A percentile compares a stretch with the other conserved stretches of the same genome.
Evolutionary conservation across 2,797 vertebrate species (phyloP).

Genomic region (Podargus strigoides): DNA sequence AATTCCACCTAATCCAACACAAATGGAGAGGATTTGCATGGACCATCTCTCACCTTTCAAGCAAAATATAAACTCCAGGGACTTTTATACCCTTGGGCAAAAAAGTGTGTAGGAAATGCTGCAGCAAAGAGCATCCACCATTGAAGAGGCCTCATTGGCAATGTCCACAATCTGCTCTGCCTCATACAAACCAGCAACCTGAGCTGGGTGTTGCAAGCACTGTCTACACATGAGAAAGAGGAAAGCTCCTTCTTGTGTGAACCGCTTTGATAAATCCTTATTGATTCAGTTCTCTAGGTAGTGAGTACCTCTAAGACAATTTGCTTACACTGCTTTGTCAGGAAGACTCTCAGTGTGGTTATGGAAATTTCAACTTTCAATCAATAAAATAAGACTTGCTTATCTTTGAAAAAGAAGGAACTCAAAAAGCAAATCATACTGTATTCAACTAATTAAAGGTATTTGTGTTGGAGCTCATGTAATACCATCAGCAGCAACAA

Average conservation of each 20-base stretch:
- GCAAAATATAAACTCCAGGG: neutral
- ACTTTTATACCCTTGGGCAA: neutral
- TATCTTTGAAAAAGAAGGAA: neutral
- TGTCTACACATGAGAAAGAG: neutral
- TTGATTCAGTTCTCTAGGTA: neutral
- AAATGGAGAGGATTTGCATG: neutral
- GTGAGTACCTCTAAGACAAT: neutral
- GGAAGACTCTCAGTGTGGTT: neutral
- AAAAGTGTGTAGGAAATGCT: neutral
- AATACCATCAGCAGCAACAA: neutral
- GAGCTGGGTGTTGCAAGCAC: neutral
- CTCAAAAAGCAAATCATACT: neutral
- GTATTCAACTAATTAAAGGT: neutral
- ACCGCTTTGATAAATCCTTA: neutral
- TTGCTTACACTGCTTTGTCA: conserved; percentile 7
- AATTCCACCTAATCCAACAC: neutral
- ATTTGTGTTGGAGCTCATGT: neutral
- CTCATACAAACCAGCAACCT: neutral
- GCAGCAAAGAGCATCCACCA: neutral
- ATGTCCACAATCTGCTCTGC: neutral
- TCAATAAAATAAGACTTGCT: neutral
- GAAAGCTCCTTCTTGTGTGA: neutral
- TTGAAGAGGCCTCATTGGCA: neutral
- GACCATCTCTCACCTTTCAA: neutral
- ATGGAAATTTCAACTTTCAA: neutral